Evolutionary conservation across 2,888 invertebrate genomes (phyloP).

Genomic region (Hirtodrosophila confusa): DNA sequence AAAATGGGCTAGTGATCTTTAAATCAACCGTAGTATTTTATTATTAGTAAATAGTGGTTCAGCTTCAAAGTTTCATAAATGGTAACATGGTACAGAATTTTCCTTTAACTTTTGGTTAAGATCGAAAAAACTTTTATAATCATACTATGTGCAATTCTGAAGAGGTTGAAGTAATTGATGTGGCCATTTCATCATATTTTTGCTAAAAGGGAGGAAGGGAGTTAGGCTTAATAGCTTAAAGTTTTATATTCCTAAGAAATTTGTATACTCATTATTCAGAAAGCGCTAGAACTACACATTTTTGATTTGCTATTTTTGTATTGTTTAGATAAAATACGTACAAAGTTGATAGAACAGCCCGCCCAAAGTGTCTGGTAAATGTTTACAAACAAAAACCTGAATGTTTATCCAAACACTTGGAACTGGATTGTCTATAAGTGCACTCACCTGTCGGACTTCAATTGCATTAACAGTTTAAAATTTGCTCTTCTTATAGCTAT

Average conservation of each 20-base stretch:
- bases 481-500: slow-evolving; percentile 67
- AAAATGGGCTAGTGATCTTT: too few relatives aligned
- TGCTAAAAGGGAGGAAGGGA: too few relatives aligned
- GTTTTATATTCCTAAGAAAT: background rate
- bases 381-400: slow-evolving; percentile 31
- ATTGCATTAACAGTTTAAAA: slow-evolving; percentile 17
- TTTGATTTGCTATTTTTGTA: slow-evolving; percentile 8
- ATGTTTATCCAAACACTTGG: slow-evolving; percentile 30
- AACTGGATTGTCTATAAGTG: slow-evolving; percentile 26
- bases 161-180: too few relatives aligned
- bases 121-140: too few relatives aligned
- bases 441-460: slow-evolving; percentile 33
- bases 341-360: slow-evolving; percentile 4
- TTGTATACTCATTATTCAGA: slow-evolving; percentile 4
- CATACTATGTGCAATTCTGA: too few relatives aligned
- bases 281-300: background rate
- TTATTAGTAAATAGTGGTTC: too few relatives aligned
- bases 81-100: too few relatives aligned
- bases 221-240: too few relatives aligned
- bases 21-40: too few relatives aligned
- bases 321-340: slow-evolving; percentile 8
- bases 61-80: too few relatives aligned
- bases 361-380: slow-evolving; percentile 14
- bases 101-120: too few relatives aligned
- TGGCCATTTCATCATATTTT: too few relatives aligned